Conservation (phyloP, 2,888 invertebrate species). For the Agonopterix arenella region DNA sequence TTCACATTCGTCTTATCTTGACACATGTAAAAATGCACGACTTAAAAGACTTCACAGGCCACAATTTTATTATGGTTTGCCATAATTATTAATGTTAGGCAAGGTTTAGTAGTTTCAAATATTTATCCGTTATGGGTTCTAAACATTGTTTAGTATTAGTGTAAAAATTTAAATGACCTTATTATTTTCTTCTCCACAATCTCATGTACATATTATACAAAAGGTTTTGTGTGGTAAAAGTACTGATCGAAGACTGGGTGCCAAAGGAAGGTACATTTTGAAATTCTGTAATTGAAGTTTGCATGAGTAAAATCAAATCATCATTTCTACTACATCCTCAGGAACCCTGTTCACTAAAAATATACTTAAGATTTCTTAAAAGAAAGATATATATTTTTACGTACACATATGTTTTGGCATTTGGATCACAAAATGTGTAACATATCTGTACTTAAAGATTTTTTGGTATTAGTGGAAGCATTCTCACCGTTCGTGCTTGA, state of each 20-base stretch:
- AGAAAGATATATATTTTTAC: conserved; percentile 6
- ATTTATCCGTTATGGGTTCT: too few species aligned
- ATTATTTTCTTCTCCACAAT: conserved; percentile 3
- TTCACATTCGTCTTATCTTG: conserved; percentile 15
- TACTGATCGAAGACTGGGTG: conserved; percentile 1
- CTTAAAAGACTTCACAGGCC: neutral
- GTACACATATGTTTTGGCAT: conserved; percentile 34
- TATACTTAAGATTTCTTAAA: neutral
- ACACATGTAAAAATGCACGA: conserved; percentile 75
- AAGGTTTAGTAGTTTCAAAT: too few species aligned
- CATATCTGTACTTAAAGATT: conserved; percentile 38
- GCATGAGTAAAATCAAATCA: too few species aligned
- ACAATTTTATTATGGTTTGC: neutral
- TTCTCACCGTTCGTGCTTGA: conserved; percentile 78
- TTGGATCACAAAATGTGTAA: conserved; percentile 18
- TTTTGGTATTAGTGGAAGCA: conserved; percentile 70
- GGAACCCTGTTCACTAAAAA: conserved; percentile 17
- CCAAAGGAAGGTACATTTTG: neutral
- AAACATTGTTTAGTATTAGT: too few species aligned
- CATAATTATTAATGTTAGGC: too few species aligned
- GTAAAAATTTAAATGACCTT: too few species aligned
- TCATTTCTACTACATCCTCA: conserved; percentile 1
- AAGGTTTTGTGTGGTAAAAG: neutral
- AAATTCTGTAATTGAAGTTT: too few species aligned
- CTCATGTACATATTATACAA: conserved; percentile 10